Evolutionary conservation across 2,888 invertebrate genomes (phyloP).

Genomic region (Lycaena phlaeas): DNA sequence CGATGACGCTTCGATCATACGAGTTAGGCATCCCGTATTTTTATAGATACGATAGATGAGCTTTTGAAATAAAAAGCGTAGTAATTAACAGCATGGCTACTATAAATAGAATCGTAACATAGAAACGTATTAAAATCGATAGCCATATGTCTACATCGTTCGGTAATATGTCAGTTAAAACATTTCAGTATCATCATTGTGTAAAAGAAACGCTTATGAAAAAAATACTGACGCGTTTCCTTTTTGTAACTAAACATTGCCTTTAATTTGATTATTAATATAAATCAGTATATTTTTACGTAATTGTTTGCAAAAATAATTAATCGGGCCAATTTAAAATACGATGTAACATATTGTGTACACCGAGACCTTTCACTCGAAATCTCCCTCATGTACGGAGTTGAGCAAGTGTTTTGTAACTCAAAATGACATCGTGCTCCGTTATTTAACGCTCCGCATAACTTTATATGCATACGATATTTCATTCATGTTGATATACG

Average conservation of each 20-base stretch:
- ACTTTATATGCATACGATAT: conserved; percentile 17
- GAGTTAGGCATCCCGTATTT: neutral
- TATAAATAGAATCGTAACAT: neutral
- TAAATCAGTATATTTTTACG: too few relatives aligned
- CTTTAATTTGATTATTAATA: too few relatives aligned
- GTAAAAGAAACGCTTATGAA: too few relatives aligned
- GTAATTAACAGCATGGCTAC: conserved; percentile 2
- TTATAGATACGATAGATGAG: too few relatives aligned
- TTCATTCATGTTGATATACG: conserved; percentile 14
- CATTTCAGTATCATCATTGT: too few relatives aligned
- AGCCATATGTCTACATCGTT: too few relatives aligned
- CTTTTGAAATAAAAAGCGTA: neutral
- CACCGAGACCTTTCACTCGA: conserved; percentile 10
- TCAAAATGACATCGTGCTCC: conserved; percentile 11
- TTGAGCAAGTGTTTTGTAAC: conserved; percentile 6
- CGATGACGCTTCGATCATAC: conserved; percentile 28
- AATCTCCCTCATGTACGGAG: neutral
- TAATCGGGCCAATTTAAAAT: neutral
- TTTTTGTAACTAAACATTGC: too few relatives aligned
- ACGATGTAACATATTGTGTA: too few relatives aligned
- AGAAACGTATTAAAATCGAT: conserved; percentile 1
- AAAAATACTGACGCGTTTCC: too few relatives aligned
- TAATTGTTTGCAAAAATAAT: too few relatives aligned
- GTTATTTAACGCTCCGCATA: conserved; percentile 30
- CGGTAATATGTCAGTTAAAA: too few relatives aligned